Base-by-base conservation (phyloP, 2,888 invertebrate species). In the Colostygia pectinataria region DNA sequence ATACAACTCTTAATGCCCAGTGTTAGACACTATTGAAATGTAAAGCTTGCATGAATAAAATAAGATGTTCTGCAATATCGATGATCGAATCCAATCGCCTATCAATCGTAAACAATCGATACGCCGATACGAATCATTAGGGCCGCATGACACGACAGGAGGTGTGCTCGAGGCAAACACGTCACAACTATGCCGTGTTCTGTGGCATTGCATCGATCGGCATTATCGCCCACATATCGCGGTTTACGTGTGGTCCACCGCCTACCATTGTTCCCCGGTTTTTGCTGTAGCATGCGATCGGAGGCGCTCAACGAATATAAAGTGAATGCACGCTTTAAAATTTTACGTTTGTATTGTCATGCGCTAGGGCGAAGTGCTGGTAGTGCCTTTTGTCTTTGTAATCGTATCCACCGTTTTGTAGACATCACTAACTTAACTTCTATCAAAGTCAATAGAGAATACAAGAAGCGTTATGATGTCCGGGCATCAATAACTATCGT, bases 41-140 rank as follows among this genome's bases (percentile, higher is more conserved):
- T 33, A 33, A 33, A 24, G 36, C 36, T 36, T 29, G 29, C 39
- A 39, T 28, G 27, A 38, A n/a, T 24, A n/a, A 38, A 38, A 13
- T 23, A 43, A 34, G 34, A 42, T 23, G 38, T 6, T 46, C 32
- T 20, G 33, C 39, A 51, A 41, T 51, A 46, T 51, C 41, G 51
- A 51, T 38, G 37, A 39, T 42, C 46, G 38, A 20, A 29, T 27
- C 34, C 33, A 38, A 42, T 31, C 34, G 42, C 42, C n/a, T 52
- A 52, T 52, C 52, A 52, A 42, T 52, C 46, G 46, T 29, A 43
- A 46, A 52, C 52, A 52, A 55, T 55, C 55, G 55, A 55, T 48
- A 51, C 42, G 15, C 29, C 55, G 42, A 51, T 55, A 41, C 40
- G 24, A 37, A 45, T 55, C 44, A 55, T 48, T 48, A 55, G 55